A percentile compares a stretch with the other conserved stretches of the same genome.
phyloP scores from a whole-genome alignment of 1,140 invertebrate genomes.

The Neomicropteryx cornuta region DNA sequence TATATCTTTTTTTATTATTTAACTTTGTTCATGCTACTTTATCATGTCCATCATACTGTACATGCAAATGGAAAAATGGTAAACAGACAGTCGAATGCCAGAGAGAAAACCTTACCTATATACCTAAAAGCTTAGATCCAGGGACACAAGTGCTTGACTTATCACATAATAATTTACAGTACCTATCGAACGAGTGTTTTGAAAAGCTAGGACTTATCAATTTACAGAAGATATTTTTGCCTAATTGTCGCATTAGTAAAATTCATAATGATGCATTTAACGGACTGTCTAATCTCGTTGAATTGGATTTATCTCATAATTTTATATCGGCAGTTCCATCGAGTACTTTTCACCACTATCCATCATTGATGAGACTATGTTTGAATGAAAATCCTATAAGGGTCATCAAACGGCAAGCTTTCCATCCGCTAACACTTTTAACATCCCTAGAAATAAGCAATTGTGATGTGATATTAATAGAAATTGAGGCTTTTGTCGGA shows the following conservation, averaged over 20 bases:
- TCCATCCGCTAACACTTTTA: constrained; percentile 60
- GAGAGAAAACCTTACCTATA: constrained; percentile 56
- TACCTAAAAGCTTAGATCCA: constrained; percentile 74
- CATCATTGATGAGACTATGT: constrained; percentile 68
- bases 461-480: constrained; percentile 65
- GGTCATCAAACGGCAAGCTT: constrained; percentile 57
- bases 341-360: constrained; percentile 62
- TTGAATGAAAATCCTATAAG: constrained; percentile 73
- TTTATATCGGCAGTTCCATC: constrained; percentile 63
- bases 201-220: constrained; percentile 68
- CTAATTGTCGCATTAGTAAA: constrained; percentile 60
- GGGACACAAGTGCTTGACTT: constrained; percentile 83
- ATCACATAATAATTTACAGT: constrained; percentile 69
- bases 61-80: constrained; percentile 86
- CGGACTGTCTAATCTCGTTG: constrained; percentile 77
- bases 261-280: constrained; percentile 70
- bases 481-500: constrained; percentile 70
- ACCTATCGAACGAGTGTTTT: constrained; percentile 64
- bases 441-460: constrained; percentile 71
- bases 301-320: constrained; percentile 79
- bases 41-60: constrained; percentile 66
- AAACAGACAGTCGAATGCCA: constrained; percentile 83
- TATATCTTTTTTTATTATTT: too few relatives aligned
- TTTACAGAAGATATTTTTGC: constrained; percentile 74
- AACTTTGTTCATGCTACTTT: too few relatives aligned